These are phyloP conservation scores for Protodeltote pygarga DNA, from an alignment of 2,888 invertebrate genomes.

Conservation along the genomic window DNA sequence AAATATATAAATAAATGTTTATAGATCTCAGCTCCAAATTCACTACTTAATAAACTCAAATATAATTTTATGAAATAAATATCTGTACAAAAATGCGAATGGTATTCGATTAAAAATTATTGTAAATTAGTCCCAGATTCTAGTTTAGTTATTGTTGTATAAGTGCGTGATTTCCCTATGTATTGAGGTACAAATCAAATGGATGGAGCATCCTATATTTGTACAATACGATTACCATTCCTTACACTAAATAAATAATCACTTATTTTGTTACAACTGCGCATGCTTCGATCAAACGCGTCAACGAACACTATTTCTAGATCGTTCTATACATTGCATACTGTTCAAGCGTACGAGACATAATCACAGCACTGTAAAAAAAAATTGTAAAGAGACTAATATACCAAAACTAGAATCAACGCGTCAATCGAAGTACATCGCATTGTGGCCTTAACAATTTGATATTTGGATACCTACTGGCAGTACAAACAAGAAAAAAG, in stretches of 20 bases:
- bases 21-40: slow-evolving; percentile 62
- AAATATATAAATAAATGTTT: slow-evolving; percentile 46
- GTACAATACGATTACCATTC: slow-evolving; percentile 54
- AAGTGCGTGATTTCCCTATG: slow-evolving; percentile 12
- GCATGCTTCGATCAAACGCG: slow-evolving; percentile 56
- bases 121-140: slow-evolving; percentile 3
- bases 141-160: slow-evolving; percentile 1
- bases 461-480: slow-evolving; percentile 53
- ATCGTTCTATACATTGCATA: slow-evolving; percentile 18
- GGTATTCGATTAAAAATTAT: slow-evolving; percentile 18
- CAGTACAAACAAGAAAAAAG: slow-evolving; percentile 28
- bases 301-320: slow-evolving; percentile 8
- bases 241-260: slow-evolving; percentile 72
- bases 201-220: slow-evolving; percentile 32
- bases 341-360: slow-evolving; percentile 26
- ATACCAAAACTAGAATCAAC: slow-evolving; percentile 23
- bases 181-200: slow-evolving; percentile 29
- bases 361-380: slow-evolving; percentile 42
- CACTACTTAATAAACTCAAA: slow-evolving; percentile 37
- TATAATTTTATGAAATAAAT: slow-evolving; percentile 37
- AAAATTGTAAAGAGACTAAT: slow-evolving; percentile 23
- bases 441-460: slow-evolving; percentile 51
- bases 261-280: slow-evolving; percentile 50
- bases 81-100: slow-evolving; percentile 45
- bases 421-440: slow-evolving; percentile 35